Evolutionary conservation across 2,797 vertebrate genomes (phyloP), one percentile per base, ranked within the genome.

Genomic region (Chiroxiphia lanceolata): DNA sequence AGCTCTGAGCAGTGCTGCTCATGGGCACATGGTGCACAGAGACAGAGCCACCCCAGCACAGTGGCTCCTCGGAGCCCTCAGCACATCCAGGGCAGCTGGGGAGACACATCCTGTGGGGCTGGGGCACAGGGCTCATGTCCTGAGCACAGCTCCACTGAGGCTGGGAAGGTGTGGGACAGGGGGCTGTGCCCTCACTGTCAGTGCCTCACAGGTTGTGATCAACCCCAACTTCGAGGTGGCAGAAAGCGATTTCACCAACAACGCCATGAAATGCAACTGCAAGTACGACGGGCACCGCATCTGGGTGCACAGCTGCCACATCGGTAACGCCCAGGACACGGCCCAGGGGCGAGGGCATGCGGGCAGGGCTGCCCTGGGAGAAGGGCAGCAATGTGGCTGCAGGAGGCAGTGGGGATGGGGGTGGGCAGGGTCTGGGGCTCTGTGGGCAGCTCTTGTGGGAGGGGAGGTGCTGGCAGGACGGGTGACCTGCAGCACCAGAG

Each of bases 181-280:
- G 13, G 42, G 10, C 10, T n/a, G 44, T 8, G 38, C 53, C 9
- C 38, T 93, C 71, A 79, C 42, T 68, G 53, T 36, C 38, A 9
- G 29, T 26, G 21, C 53, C 50, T 83, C 33, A 65, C 96, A 99
- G 99, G 97, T 99, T 5, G 98, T 99, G 57, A 99, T 99, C 93
- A 99, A 99, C 97, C 99, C 99, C 29, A 99, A 99, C 79, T 98
- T 98, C 0, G 99, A 99, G 95, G 99, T 99, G 91, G 98, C 99
- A 3, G 99, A 99, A 96, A 99, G 99, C 8, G 99, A 99, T 97
- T 99, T 99, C 97, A 99, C 98, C 97, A 99, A 99, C 97, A 99
- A 99, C 0, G 99, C 98, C 91, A 99, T 99, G 99, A 99, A 99
- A 90, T 99, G 99, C 93, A 99, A 99, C 98, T 99, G 99, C 98